phyloP scores from a whole-genome alignment of 2,113 vertebrate genomes.

The Cacatua alba region DNA sequence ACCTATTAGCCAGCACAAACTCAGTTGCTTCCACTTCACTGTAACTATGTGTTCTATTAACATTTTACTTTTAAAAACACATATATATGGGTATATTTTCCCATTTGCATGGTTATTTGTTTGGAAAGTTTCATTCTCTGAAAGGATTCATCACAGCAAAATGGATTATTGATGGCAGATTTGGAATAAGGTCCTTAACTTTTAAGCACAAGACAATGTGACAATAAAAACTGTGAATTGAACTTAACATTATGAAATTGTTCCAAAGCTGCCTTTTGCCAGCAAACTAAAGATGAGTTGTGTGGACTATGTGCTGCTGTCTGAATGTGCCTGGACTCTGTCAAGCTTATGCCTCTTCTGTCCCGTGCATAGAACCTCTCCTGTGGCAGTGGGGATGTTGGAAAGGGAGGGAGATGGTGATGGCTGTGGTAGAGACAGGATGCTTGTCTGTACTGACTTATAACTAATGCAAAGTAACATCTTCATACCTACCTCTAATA shows the following conservation, averaged over 20 bases:
- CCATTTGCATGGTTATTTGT: background rate
- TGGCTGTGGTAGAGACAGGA: background rate
- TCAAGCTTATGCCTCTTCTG: background rate
- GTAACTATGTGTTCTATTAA: background rate
- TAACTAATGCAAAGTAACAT: background rate
- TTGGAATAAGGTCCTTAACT: background rate
- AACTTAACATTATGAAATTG: background rate
- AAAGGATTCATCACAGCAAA: background rate
- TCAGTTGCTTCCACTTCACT: background rate
- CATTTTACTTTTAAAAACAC: background rate
- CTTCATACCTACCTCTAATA: background rate
- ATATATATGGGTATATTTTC: background rate
- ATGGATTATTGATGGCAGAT: background rate
- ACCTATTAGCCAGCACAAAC: background rate
- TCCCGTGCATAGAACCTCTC: rapidly evolving
- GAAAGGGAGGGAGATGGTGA: background rate
- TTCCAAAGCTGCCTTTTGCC: background rate
- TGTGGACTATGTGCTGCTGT: background rate
- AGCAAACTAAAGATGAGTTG: background rate
- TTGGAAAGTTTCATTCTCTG: background rate
- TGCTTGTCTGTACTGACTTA: rapidly evolving
- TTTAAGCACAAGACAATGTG: rapidly evolving
- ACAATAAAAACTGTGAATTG: background rate
- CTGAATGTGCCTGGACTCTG: background rate
- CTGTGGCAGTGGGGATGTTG: background rate